Evolutionary conservation across 2,113 vertebrate genomes (phyloP).

Genomic region (Rhagologus leucostigma): DNA sequence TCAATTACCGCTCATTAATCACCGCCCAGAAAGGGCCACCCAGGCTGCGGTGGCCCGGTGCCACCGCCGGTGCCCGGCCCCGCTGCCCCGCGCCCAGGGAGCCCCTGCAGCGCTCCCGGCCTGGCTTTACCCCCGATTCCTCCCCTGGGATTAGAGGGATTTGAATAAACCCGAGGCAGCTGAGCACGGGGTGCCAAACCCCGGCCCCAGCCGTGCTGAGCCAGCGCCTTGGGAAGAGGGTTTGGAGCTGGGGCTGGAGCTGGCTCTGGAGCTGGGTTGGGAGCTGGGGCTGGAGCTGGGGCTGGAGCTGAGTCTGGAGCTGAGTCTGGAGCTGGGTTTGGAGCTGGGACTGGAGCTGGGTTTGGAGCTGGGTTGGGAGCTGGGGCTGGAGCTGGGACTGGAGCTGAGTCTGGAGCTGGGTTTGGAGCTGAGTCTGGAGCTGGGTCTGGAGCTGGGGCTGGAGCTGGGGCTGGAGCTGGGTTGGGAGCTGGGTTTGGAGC

Average conservation of each 20-base stretch:
- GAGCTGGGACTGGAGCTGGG: accelerated
- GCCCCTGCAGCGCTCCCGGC: neutral
- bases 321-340: neutral
- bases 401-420: accelerated
- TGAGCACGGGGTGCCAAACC: accelerated
- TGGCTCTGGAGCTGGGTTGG: accelerated
- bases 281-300: neutral
- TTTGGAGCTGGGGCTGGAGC: neutral
- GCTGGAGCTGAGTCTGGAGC: neutral
- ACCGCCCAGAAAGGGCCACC: conserved; percentile 14
- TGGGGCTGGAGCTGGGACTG: accelerated
- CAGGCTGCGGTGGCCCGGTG: neutral
- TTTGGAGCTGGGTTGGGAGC: neutral
- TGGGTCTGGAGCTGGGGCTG: accelerated
- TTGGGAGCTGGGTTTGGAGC: neutral
- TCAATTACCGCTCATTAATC: neutral
- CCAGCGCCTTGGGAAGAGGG: neutral
- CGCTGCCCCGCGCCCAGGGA: neutral
- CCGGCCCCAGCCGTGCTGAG: accelerated
- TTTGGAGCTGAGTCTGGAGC: too few relatives aligned
- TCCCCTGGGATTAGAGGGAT: neutral
- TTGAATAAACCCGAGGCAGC: neutral
- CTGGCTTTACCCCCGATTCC: accelerated
- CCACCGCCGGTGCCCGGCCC: neutral
- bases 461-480: neutral